Conservation (phyloP, 30 jellyfish, hydroid and myxozoan genomes). For the Pelagia noctiluca region DNA sequence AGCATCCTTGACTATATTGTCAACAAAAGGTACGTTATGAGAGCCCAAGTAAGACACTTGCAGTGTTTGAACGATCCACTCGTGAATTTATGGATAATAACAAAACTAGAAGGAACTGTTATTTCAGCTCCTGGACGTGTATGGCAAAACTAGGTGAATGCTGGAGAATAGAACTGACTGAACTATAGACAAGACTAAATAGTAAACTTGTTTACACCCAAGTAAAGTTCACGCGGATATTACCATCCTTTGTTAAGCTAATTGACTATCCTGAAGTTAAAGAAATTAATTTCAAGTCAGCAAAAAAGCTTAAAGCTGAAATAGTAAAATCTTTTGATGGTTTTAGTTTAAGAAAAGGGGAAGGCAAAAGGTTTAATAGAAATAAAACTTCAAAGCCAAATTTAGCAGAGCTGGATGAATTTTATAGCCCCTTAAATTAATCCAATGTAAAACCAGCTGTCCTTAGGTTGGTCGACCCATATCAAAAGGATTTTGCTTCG, state of each 20-base stretch:
- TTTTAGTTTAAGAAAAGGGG: not conserved
- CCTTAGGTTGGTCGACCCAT: conserved; percentile 8
- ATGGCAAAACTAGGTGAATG: no score
- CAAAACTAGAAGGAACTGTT: conserved; percentile 41
- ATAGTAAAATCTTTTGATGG: not conserved
- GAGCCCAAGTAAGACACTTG: conserved; percentile 52
- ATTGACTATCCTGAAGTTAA: no score
- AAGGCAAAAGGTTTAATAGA: not conserved
- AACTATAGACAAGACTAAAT: no score
- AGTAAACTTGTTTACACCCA: no score
- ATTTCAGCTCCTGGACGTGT: conserved; percentile 42
- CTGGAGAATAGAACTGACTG: no score
- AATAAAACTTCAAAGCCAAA: not conserved
- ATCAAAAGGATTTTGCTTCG: no score
- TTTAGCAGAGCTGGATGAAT: not conserved
- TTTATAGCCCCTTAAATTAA: not conserved
- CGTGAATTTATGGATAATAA: conserved; percentile 31
- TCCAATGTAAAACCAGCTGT: conserved; percentile 19
- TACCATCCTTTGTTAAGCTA: no score
- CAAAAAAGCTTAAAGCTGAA: no score
- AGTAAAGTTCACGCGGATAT: no score
- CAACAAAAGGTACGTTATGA: conserved; percentile 27
- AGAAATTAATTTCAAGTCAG: conserved; percentile 20
- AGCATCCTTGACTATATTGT: not conserved
- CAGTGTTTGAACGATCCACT: no score